phyloP scores from a whole-genome alignment of 2,797 vertebrate genomes.

The Eptatretus atami region DNA sequence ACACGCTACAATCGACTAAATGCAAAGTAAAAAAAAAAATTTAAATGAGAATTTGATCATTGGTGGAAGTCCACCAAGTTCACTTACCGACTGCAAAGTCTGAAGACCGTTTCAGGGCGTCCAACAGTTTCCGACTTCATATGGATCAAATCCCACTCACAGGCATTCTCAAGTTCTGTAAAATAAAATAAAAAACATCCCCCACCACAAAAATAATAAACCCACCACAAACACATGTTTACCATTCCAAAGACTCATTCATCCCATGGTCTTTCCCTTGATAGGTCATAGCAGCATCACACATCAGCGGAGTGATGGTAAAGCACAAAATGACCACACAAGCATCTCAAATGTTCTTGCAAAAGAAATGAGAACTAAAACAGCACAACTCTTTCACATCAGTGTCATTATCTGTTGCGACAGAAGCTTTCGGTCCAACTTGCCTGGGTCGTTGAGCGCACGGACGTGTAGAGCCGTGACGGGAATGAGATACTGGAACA shows the following conservation, averaged over 20 bases:
- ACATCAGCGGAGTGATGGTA: neutral
- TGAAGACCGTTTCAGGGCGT: slow-evolving; percentile 62
- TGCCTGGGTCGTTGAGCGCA: slow-evolving; percentile 65
- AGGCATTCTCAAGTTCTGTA: slow-evolving; percentile 39
- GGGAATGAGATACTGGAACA: slow-evolving; percentile 84
- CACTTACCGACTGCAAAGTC: slow-evolving; percentile 75
- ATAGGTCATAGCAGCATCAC: neutral
- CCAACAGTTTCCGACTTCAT: slow-evolving; percentile 66
- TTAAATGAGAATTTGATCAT: neutral
- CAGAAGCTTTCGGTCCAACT: slow-evolving; percentile 10
- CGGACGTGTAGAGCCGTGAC: slow-evolving; percentile 66
- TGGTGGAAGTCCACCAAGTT: neutral
- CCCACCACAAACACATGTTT: no score
- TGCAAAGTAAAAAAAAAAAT: no score
- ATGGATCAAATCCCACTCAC: slow-evolving; percentile 80
- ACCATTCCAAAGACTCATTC: no score
- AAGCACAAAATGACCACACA: no score
- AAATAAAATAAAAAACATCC: neutral
- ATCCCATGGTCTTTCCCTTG: no score
- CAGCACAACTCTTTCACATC: neutral
- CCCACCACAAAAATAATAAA: no score
- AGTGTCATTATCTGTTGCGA: neutral
- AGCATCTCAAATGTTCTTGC: neutral
- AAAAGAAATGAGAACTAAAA: no score
- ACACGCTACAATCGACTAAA: no score